Conservation (phyloP, 2,797 vertebrate genomes). For the Neopelma chrysocephalum region DNA sequence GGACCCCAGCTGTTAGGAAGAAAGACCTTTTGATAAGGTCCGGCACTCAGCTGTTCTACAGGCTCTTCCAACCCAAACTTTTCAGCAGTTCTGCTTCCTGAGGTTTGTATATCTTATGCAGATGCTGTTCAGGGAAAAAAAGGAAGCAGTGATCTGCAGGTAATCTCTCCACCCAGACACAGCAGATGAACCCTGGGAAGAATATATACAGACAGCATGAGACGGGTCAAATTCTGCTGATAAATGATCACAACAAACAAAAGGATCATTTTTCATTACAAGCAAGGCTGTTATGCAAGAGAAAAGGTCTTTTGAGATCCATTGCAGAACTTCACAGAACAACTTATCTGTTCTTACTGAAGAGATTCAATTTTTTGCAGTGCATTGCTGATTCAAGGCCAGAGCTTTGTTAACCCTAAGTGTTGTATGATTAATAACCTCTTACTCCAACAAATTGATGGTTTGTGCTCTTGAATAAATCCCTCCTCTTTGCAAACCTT, state of each 20-base stretch:
- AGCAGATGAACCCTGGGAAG: neutral
- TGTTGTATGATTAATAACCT: slow-evolving; percentile 63
- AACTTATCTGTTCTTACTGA: slow-evolving; percentile 9
- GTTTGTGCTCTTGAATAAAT: slow-evolving; percentile 34
- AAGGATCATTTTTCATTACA: neutral
- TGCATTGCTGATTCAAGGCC: slow-evolving; percentile 31
- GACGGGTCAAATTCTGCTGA: neutral
- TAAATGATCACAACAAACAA: neutral
- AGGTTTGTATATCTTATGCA: neutral
- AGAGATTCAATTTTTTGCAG: slow-evolving; percentile 62
- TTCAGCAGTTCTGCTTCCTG: neutral
- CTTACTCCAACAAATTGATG: slow-evolving; percentile 41
- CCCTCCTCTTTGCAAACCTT: slow-evolving; percentile 17
- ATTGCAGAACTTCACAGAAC: neutral
- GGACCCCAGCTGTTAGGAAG: neutral
- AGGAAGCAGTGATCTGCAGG: neutral
- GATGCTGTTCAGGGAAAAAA: neutral
- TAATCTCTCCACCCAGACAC: neutral
- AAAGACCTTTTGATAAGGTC: neutral
- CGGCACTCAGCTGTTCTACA: neutral
- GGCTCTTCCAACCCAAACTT: neutral
- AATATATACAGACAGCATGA: neutral
- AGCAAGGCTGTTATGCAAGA: neutral
- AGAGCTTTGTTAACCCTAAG: slow-evolving; percentile 53
- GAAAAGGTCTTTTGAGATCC: slow-evolving; percentile 9